These are phyloP conservation scores for Apostichopus parvimensis DNA, from an alignment of 35 echinoderm and acorn worm species.

Conservation along the genomic window DNA sequence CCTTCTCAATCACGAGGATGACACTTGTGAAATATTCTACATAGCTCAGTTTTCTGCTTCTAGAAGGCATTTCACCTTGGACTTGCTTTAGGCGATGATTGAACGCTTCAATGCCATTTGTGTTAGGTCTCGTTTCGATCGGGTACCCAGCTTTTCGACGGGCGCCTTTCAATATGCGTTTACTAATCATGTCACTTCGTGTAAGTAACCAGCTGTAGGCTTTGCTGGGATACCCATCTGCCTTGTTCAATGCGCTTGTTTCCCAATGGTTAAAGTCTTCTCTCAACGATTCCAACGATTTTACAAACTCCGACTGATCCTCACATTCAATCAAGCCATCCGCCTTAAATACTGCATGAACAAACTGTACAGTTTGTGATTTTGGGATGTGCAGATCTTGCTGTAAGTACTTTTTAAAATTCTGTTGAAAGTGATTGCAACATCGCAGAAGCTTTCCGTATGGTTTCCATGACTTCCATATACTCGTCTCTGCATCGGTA, in stretches of 20 bases:
- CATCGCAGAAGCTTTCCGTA: slow-evolving; percentile 25
- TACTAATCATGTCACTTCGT: slow-evolving; percentile 3
- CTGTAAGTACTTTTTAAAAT: slow-evolving; percentile 15
- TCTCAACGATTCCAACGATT: not conserved
- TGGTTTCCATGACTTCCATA: slow-evolving; percentile 42
- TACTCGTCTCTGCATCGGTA: slow-evolving; percentile 15
- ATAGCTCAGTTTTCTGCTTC: slow-evolving; percentile 18
- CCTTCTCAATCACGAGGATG: slow-evolving; percentile 3
- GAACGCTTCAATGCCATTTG: slow-evolving; percentile 28
- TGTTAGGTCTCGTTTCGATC: not conserved
- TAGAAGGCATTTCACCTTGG: not conserved
- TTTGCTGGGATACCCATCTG: slow-evolving; percentile 1
- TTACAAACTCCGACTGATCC: not conserved
- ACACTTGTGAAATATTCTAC: slow-evolving; percentile 39
- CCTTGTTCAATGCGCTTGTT: not conserved
- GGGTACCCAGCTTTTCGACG: slow-evolving; percentile 28
- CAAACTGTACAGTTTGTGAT: not conserved
- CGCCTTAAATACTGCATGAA: not conserved
- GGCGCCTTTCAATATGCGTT: slow-evolving; percentile 18
- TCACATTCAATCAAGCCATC: slow-evolving; percentile 9
- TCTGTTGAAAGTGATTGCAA: slow-evolving; percentile 35
- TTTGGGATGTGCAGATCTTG: slow-evolving; percentile 31
- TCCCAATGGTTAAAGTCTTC: slow-evolving; percentile 23
- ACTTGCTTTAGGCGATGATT: slow-evolving; percentile 32
- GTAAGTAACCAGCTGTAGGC: not conserved